Evolutionary conservation across 2,113 vertebrate genomes (phyloP).

Genomic region (Onychorhynchus coronatus): DNA sequence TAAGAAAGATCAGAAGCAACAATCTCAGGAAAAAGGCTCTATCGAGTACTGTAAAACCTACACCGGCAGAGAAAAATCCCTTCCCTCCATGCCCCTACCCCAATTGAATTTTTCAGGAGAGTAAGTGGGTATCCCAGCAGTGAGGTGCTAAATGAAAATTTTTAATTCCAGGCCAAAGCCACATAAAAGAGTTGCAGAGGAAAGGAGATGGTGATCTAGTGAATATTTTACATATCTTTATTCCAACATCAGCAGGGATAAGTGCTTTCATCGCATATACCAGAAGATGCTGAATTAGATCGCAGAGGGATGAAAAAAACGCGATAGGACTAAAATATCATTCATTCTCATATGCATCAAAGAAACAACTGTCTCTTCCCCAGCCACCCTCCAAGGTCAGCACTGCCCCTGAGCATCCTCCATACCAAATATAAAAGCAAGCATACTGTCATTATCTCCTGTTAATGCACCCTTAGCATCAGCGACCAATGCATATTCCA

Average conservation of each 20-base stretch:
- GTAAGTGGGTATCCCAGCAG: background rate
- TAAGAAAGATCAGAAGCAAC: background rate
- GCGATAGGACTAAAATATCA: background rate
- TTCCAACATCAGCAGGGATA: background rate
- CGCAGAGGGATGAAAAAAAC: background rate
- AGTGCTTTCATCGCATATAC: background rate
- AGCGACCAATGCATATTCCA: background rate
- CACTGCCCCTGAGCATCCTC: background rate
- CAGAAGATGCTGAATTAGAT: background rate
- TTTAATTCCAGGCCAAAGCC: background rate
- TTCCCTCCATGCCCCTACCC: background rate
- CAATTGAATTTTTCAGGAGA: background rate
- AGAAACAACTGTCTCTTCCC: background rate
- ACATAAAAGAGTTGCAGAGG: background rate
- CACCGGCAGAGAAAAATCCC: background rate
- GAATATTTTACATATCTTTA: background rate
- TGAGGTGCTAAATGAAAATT: background rate
- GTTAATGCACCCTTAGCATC: background rate
- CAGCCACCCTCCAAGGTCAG: background rate
- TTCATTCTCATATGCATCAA: background rate
- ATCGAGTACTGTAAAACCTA: background rate
- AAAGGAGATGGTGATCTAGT: background rate
- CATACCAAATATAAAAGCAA: background rate
- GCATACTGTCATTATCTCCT: fast-evolving
- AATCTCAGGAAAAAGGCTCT: background rate